A percentile compares a stretch with the other conserved stretches of the same genome.
Evolutionary conservation across 64 coral and sea anemone species (phyloP).

Genomic region (Stichodactyla helianthus): DNA sequence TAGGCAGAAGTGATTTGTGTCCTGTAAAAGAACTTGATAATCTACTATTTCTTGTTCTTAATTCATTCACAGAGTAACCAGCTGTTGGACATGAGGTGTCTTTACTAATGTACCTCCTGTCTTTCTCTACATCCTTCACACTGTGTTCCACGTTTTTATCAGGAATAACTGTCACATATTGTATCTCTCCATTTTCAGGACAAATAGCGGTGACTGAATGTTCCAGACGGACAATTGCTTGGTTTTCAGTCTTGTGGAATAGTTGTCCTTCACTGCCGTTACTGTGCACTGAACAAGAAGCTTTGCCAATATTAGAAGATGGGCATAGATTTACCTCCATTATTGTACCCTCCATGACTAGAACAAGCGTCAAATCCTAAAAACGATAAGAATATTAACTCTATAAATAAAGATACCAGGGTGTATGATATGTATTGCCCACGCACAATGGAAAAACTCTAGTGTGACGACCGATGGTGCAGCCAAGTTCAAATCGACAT

Average conservation of each 20-base stretch:
- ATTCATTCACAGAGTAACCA: background rate
- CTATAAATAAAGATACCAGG: background rate
- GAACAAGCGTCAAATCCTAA: background rate
- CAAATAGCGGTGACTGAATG: conserved; percentile 3
- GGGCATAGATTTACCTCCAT: conserved; percentile 24
- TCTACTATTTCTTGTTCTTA: background rate
- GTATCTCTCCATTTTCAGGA: conserved; percentile 2
- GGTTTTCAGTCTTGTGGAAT: background rate
- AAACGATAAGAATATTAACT: background rate
- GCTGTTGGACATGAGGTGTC: background rate
- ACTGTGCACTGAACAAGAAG: background rate
- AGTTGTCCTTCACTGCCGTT: background rate
- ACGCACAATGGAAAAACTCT: background rate
- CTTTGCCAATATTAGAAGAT: background rate
- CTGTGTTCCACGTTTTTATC: background rate
- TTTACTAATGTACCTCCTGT: background rate
- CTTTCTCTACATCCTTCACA: background rate
- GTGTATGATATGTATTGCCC: background rate
- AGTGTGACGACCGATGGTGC: background rate
- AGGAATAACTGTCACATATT: background rate
- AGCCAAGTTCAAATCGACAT: background rate
- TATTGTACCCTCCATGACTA: background rate
- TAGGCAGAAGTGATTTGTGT: background rate
- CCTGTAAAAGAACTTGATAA: background rate
- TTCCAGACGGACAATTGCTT: background rate